Conservation (phyloP, 2,113 vertebrate species). For the Stomatorhinus ivindoensis region DNA sequence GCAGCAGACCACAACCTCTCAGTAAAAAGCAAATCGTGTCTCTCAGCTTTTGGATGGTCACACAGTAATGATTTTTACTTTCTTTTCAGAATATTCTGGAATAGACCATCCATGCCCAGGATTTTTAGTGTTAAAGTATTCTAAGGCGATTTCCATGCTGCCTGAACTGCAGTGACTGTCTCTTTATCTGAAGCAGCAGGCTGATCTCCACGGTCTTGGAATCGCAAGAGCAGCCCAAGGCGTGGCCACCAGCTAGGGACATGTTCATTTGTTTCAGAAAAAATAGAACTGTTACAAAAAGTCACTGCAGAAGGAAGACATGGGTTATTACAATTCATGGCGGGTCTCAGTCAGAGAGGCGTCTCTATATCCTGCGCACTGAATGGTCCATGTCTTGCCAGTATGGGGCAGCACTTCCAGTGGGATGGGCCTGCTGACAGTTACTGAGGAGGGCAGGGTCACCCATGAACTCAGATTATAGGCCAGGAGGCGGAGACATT, state of each 20-base stretch:
- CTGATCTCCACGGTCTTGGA: background rate
- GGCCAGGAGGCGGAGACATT: conserved; percentile 62
- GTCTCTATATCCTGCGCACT: background rate
- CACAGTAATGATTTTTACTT: background rate
- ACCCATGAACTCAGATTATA: conserved; percentile 44
- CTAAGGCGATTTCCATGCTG: background rate
- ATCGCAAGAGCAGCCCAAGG: background rate
- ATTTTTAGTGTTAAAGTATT: background rate
- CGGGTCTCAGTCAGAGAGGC: background rate
- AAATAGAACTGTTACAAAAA: conserved; percentile 22
- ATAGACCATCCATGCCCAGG: background rate
- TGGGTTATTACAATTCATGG: conserved; percentile 26
- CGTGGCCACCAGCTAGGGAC: background rate
- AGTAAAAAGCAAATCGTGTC: background rate
- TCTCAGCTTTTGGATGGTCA: background rate
- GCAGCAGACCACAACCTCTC: background rate
- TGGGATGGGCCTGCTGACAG: background rate
- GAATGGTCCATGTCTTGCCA: background rate
- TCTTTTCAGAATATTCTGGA: background rate
- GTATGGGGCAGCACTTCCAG: background rate
- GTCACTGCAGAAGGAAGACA: conserved; percentile 16
- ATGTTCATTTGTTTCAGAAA: conserved; percentile 41
- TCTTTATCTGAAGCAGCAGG: background rate
- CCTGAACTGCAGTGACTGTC: background rate
- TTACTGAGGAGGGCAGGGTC: background rate